Percentiles rank a stretch among this genome's conserved stretches.
Evolutionary conservation across 2,797 vertebrate species (phyloP).

Genomic region (Myioborus miniatus): DNA sequence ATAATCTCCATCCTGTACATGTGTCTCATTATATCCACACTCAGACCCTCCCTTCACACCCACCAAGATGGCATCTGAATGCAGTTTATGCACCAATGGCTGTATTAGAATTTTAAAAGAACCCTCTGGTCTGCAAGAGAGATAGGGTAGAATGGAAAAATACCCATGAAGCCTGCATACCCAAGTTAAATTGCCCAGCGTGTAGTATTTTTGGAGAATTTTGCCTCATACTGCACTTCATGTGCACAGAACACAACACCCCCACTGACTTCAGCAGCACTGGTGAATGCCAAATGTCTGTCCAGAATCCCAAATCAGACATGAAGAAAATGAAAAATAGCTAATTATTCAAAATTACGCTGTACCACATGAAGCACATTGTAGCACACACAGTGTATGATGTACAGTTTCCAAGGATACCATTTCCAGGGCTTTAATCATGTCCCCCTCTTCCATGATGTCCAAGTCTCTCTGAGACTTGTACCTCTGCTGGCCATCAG

Average conservation of each 20-base stretch:
- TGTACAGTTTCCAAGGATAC: not conserved
- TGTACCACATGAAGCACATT: not conserved
- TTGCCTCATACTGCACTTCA: not conserved
- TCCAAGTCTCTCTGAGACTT: not conserved
- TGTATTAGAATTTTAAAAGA: not conserved
- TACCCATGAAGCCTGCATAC: not conserved
- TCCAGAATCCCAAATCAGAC: not conserved
- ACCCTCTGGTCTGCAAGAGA: not conserved
- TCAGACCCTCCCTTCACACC: not conserved
- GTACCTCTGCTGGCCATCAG: not conserved
- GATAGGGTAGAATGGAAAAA: not conserved
- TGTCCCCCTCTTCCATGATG: not conserved
- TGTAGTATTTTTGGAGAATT: accelerated
- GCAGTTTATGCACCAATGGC: not conserved
- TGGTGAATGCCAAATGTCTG: not conserved
- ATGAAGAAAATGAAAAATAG: not conserved
- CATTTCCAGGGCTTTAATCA: not conserved
- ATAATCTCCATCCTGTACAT: not conserved
- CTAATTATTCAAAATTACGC: not conserved
- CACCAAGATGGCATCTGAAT: not conserved
- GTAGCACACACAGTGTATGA: not conserved
- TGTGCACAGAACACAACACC: not conserved
- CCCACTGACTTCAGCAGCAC: not conserved
- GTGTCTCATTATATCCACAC: not conserved
- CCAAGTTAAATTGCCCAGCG: not conserved